Evolutionary conservation across 1,140 invertebrate genomes (phyloP).

Genomic region (Hyles vespertilio): DNA sequence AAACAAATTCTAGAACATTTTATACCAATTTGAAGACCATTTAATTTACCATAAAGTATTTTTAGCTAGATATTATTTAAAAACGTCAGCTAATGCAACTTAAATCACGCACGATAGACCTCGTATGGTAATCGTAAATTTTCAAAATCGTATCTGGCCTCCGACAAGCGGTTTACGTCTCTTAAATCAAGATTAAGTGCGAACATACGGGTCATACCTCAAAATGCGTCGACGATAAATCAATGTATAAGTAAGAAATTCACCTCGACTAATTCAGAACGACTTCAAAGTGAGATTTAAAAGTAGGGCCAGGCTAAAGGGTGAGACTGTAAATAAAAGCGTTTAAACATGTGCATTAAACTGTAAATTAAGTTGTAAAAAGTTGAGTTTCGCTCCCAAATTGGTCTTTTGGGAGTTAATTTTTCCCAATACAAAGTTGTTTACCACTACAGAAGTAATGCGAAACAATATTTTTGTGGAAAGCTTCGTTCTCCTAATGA

Average conservation of each 20-base stretch:
- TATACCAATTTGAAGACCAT: background rate
- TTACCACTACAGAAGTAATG: too few species aligned
- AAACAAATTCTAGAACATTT: background rate
- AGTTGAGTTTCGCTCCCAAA: constrained; percentile 6
- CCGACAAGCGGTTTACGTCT: constrained; percentile 45
- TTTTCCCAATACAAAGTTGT: too few species aligned
- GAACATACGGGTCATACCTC: constrained; percentile 51
- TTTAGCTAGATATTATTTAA: background rate
- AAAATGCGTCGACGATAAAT: constrained; percentile 59
- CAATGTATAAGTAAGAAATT: constrained; percentile 63
- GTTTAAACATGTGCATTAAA: constrained; percentile 23
- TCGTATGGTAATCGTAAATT: constrained; percentile 58
- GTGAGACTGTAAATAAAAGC: constrained; percentile 23
- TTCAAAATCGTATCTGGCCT: constrained; percentile 45
- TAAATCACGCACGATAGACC: constrained; percentile 30
- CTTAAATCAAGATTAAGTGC: constrained; percentile 67
- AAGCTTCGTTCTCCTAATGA: too few species aligned
- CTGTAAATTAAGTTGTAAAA: constrained; percentile 19
- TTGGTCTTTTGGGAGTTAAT: too few species aligned
- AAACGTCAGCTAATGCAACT: background rate
- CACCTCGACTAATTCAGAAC: constrained; percentile 49
- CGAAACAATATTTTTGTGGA: too few species aligned
- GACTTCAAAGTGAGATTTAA: constrained; percentile 53
- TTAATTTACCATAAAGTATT: constrained; percentile 3
- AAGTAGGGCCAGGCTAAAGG: constrained; percentile 24